Evolutionary conservation across 2,888 invertebrate species (phyloP).

Genomic region (Caprella mutica): DNA sequence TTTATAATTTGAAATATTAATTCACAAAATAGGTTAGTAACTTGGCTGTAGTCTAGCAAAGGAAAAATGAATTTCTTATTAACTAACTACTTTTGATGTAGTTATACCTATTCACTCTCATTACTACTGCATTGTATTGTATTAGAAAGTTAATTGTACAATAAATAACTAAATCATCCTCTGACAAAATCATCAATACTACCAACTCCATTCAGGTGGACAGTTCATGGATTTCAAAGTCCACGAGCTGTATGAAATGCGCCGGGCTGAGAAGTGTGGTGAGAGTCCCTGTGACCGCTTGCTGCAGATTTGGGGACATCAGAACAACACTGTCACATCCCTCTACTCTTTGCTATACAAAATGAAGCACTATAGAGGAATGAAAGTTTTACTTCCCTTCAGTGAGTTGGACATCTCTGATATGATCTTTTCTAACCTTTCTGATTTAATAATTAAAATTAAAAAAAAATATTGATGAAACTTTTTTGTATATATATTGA

Average conservation of each 20-base stretch:
- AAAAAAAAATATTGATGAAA: no score
- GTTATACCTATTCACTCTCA: no score
- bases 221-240: conserved; percentile 18
- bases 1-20: no score
- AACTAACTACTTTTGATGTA: no score
- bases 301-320: conserved; percentile 28
- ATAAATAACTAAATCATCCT: no score
- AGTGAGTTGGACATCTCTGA: neutral
- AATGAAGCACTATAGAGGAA: conserved; percentile 28
- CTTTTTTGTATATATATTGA: no score
- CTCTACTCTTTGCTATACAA: conserved; percentile 16
- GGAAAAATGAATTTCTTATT: no score
- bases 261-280: conserved; percentile 24
- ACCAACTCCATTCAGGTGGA: conserved; percentile 16
- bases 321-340: conserved; percentile 24
- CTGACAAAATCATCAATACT: neutral
- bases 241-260: conserved; percentile 20
- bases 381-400: conserved; percentile 20
- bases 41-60: no score
- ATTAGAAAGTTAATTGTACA: no score
- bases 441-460: no score
- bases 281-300: conserved; percentile 27
- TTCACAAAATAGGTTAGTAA: no score
- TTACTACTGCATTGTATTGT: no score
- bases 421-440: neutral